A percentile compares a stretch with the other conserved stretches of the same genome.
phyloP scores from a whole-genome alignment of 1,140 invertebrate species.

The Aplysia californica region DNA sequence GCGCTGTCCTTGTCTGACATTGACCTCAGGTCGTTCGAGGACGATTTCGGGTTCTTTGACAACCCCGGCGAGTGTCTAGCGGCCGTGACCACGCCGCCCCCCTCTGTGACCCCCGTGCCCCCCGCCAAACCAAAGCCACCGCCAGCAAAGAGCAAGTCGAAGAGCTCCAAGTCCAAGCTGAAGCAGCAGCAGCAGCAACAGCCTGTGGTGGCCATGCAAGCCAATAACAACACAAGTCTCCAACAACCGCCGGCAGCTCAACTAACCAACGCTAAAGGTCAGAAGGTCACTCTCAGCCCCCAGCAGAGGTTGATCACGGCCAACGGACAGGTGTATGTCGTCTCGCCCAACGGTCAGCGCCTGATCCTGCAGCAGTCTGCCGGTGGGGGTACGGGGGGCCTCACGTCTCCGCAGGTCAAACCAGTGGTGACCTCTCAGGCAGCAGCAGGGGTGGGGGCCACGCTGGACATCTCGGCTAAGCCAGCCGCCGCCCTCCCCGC shows the following conservation, averaged over 20 bases:
- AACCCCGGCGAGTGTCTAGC: not conserved
- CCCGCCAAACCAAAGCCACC: not conserved
- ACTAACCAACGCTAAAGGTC: not conserved
- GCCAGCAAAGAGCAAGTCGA: not conserved
- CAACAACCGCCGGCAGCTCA: not conserved
- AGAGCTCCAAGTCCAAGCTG: no score
- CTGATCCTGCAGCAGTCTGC: conserved; percentile 10
- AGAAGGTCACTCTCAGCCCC: conserved; percentile 4
- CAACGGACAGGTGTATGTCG: conserved; percentile 13
- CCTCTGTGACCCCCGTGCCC: not conserved
- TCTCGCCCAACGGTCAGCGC: conserved; percentile 10
- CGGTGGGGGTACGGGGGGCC: no score
- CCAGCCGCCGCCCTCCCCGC: no score
- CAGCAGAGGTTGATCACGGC: conserved; percentile 8
- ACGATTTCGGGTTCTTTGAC: conserved; percentile 12
- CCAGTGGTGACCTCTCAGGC: no score
- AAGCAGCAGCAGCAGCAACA: no score
- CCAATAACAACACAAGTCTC: not conserved
- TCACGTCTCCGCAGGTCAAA: no score
- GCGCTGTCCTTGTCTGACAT: conserved; percentile 19
- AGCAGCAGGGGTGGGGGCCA: no score
- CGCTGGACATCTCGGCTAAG: no score
- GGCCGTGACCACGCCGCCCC: not conserved
- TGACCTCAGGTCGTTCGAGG: conserved; percentile 18
- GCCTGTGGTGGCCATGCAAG: not conserved